Evolutionary conservation across 2,888 invertebrate genomes (phyloP), one percentile per base, ranked within the genome.

Genomic region (Pristionchus entomophagus): DNA sequence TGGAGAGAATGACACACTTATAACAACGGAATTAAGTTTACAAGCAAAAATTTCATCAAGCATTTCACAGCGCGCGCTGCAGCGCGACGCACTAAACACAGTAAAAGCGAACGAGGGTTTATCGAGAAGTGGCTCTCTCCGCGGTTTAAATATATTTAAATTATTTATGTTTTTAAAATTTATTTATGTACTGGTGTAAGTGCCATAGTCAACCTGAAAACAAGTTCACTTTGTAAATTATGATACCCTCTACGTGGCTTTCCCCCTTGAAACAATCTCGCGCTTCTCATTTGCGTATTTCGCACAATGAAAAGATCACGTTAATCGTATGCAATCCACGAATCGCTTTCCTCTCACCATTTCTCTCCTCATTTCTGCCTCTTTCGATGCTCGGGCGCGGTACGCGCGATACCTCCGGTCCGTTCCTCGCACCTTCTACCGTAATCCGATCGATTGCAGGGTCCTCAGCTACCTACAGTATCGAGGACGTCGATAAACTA

Each of bases 251-350:
- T 6, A 26, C 29, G 41, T 3, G 22, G 2, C 45, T 38, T 22
- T 1, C 19, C 26, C 41, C 0, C n/a, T 41, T 41, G 26, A 1
- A 14, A 35, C 29, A 22, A 38, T 65, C n/a, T 73, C 41, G 8
- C 41, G 26, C 26, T 26, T 8, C 73, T 73, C 41, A 73, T 73
- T n/a, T 73, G 73, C 41, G 22, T 73, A 73, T 10, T 10, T 26
- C 14, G 22, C 41, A 73, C 45, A 41, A 45, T 41, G 73, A 73
- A 73, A n/a, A 73, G 73, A 73, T 73, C 73, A 65, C 35, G 22
- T 65, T 6, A 65, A 65, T 65, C 10, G 26, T 14, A 32, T 26
- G 41, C n/a, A 73, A 73, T 73, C 12, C 38, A n/a, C 73, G 26
- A 73, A 73, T 73, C 12, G 38, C n/a, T 41, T 41, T 26, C 6